Evolutionary conservation across 2,888 invertebrate species (phyloP), one percentile per base, ranked within the genome.

Genomic region (Camptogramma bilineatum): DNA sequence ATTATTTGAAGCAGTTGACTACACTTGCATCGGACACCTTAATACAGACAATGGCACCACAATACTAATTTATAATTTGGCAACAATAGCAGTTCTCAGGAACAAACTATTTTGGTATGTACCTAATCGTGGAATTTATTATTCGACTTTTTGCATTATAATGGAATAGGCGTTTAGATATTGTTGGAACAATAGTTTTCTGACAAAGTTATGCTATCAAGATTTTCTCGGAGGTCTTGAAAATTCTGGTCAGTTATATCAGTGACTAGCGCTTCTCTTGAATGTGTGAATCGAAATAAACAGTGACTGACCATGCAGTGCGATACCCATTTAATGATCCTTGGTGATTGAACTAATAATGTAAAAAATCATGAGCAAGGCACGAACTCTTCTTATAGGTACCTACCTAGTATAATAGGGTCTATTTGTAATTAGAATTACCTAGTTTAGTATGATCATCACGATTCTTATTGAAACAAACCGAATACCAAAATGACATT

Each of bases 231-330:
- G 16, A 19, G 48, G 58, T 62, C 57, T 62, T 42, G 44, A 52
- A 19, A 61, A 57, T 58, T 52, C 62, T 19, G 50, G 51, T 31
- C 39, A 34, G 10, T 7, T 18, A 19, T 51, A 53, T 31, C 31
- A 55, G 39, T 39, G 46, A 59, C 66, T 60, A 64, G 84, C 80
- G 74, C 77, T 73, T 79, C 79, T 73, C 73, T 66, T 78, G 82
- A 81, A 75, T 73, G 85, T 73, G 75, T 75, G 78, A 80, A 83
- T 83, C 77, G 81, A 79, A 86, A 82, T 87, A 86, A 86, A 66
- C 71, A 63, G 57, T 63, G 74, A 60, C 74, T 76, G 77, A 77
- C 73, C 80, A 74, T 65, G 74, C 72, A 63, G 62, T 66, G 65
- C 60, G 64, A 58, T 68, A 69, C 65, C 68, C 73, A 72, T 70